Evolutionary conservation across 2,888 invertebrate species (phyloP).

Genomic region (Pocota personata): DNA sequence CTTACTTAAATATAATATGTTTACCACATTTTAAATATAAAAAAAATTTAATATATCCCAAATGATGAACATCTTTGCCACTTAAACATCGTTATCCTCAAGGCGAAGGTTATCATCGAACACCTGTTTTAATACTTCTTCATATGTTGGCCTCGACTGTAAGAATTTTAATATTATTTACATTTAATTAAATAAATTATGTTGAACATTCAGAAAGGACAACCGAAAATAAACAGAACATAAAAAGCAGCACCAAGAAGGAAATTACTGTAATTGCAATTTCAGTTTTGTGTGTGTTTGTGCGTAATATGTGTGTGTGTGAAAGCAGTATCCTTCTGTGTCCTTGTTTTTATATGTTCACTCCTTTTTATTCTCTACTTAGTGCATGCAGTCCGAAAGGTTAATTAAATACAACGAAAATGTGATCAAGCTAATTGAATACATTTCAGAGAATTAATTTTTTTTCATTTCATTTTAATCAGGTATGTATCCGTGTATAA

Average conservation of each 20-base stretch:
- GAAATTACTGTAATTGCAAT: conserved; percentile 11
- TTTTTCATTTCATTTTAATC: background rate
- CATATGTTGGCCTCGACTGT: conserved; percentile 81
- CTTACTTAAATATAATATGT: background rate
- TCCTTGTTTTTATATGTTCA: background rate
- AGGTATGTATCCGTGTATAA: background rate
- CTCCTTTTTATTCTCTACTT: background rate
- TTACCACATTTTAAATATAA: background rate
- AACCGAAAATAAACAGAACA: background rate
- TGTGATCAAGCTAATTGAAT: conserved; percentile 56
- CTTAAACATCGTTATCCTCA: conserved; percentile 76
- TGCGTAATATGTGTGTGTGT: too few relatives aligned
- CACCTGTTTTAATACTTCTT: conserved; percentile 80
- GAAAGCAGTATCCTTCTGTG: background rate
- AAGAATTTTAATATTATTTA: conserved; percentile 51
- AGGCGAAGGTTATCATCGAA: conserved; percentile 78
- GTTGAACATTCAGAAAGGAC: background rate
- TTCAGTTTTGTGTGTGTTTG: background rate
- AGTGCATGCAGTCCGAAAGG: conserved; percentile 12
- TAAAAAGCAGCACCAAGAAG: background rate
- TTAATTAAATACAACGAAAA: conserved; percentile 48
- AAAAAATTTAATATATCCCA: background rate
- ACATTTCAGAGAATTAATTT: conserved; percentile 9
- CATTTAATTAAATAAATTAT: background rate
- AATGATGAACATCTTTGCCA: background rate